Conservation (phyloP, 2,113 vertebrate genomes). For the Odontesthes bonariensis region DNA sequence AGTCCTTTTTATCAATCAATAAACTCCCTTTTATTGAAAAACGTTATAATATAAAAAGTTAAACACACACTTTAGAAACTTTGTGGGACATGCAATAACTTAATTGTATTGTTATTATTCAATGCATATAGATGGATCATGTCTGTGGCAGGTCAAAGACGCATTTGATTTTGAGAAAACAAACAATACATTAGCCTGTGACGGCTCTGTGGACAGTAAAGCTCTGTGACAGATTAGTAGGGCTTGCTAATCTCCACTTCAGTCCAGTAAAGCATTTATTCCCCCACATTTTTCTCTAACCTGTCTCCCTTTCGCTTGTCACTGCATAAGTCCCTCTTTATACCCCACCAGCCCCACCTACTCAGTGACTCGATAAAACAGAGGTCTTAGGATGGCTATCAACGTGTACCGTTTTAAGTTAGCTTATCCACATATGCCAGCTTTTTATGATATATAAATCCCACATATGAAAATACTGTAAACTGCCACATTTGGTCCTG, state of each 20-base stretch:
- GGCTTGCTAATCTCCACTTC: constrained; percentile 12
- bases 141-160: constrained; percentile 51
- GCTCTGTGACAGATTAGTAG: constrained; percentile 36
- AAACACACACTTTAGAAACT: too few species aligned
- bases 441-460: constrained; percentile 63
- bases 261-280: constrained; percentile 32
- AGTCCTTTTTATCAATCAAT: too few species aligned
- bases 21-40: too few species aligned
- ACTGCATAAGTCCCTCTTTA: neutral
- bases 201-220: constrained; percentile 10
- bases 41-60: too few species aligned
- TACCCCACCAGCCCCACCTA: constrained; percentile 2
- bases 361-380: constrained; percentile 37
- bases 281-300: constrained; percentile 21
- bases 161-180: constrained; percentile 57
- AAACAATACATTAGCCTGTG: constrained; percentile 57
- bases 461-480: constrained; percentile 13
- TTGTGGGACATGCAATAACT: neutral
- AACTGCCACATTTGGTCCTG: neutral
- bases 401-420: constrained; percentile 18
- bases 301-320: neutral
- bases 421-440: constrained; percentile 38
- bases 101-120: constrained; percentile 1
- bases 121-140: constrained; percentile 25
- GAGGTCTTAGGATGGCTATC: constrained; percentile 25